Base-by-base conservation (phyloP, 2,888 invertebrate species). In the Anorthoa munda region DNA sequence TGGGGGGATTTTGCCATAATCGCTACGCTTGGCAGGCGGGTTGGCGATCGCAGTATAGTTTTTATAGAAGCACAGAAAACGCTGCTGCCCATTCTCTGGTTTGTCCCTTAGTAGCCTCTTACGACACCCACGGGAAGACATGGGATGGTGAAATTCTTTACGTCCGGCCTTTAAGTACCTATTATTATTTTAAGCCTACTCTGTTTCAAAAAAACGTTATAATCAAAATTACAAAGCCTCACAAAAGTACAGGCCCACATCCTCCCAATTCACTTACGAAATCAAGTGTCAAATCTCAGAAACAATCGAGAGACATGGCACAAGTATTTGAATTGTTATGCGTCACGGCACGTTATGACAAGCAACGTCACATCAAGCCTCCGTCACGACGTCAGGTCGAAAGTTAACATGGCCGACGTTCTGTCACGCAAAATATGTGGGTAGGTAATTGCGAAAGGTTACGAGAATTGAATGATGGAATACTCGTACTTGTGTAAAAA, bases 271-370 rank as follows among this genome's bases (percentile, higher is more conserved):
- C 31, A 75, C 5, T 45, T 13, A 23, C 51, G n/a, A 71, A 77
- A 56, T 66, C 71, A 59, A 76, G 53, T 56, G 51, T 31, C 31
- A 23, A 71, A 77, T 76, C 63, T 51, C 46, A 26, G 23, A 78
- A 67, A 60, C 67, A 78, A 78, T 67, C 45, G 31, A 15, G 7
- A 59, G 18, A 58, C 15, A 66, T 55, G 17, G 53, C 21, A 4
- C 69, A 79, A 66, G 79, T 69, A 39, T 76, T 76, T 51, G 46
- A 66, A 80, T 80, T 80, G 63, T 56, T 69, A 80, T 80, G 80
- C 71, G 58, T 75, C 66, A 71, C 71, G 56, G 15, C 9, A 53
- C 55, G 61, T 72, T 72, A 65, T 73, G 65, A 66, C 58, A 73
- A 66, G 64, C 76, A 70, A 55, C 56, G 79, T 39, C 39, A 39